These are phyloP conservation scores for Ditylenchus dipsaci DNA, from an alignment of 1,140 invertebrate genomes.

Conservation along the genomic window DNA sequence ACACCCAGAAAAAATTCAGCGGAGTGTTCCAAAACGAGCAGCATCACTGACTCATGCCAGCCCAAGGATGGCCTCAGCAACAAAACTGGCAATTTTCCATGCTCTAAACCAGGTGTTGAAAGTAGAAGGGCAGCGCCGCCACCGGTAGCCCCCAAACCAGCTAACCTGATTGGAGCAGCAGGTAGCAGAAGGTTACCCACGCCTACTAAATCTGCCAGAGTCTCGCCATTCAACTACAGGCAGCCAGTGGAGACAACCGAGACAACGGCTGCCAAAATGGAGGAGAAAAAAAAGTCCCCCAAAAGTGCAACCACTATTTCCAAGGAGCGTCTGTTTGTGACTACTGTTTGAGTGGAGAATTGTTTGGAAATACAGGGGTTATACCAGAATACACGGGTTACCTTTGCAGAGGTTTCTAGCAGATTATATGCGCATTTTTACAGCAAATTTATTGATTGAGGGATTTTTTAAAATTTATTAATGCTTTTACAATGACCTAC, in stretches of 20 bases:
- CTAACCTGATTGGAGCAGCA: not conserved
- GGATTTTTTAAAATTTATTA: too few relatives aligned
- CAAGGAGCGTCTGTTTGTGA: constrained; percentile 3
- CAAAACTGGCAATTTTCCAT: too few relatives aligned
- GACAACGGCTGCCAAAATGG: not conserved
- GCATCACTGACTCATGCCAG: too few relatives aligned
- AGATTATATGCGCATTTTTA: too few relatives aligned
- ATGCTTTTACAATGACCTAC: too few relatives aligned
- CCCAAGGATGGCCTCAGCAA: too few relatives aligned
- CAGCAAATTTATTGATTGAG: too few relatives aligned
- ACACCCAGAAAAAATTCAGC: not conserved
- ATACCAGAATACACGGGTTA: too few relatives aligned
- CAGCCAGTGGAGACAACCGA: constrained; percentile 2
- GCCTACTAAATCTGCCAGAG: not conserved
- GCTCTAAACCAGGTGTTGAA: too few relatives aligned
- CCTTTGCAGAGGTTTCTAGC: too few relatives aligned
- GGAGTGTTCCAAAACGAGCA: not conserved
- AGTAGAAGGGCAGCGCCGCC: not conserved
- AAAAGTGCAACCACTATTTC: not conserved
- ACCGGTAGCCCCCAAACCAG: constrained; percentile 4
- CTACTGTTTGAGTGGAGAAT: not conserved
- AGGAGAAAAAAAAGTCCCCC: not conserved
- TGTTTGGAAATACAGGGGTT: too few relatives aligned
- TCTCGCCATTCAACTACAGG: not conserved
- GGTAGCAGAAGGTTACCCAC: not conserved